Base-by-base conservation (phyloP, 2,888 invertebrate species). In the Lasioglossum calceatum region DNA sequence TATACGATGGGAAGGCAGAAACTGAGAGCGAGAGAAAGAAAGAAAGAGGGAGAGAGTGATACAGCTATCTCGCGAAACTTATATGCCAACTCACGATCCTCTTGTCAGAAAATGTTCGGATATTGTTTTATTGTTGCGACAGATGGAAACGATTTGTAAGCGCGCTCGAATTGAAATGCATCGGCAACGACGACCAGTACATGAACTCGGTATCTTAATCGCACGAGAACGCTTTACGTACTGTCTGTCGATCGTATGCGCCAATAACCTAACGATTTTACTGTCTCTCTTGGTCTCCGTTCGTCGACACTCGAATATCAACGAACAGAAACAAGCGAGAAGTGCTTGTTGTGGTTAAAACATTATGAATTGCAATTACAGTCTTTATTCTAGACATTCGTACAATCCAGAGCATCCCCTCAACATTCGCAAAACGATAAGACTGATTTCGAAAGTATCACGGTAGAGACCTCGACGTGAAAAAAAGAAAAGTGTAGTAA, bases 111-210 rank as follows among this genome's bases (percentile, higher is more conserved):
- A 67, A 44, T 36, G 74, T 42, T 79, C 79, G 73, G 47, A 79
- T 79, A 79, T 74, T 64, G 79, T 79, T 79, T 79, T 74, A 79
- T 79, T 74, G 32, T 36, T 70, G 77, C 67, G 39, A 44, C 23
- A n/a, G 42, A 36, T 27, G 70, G 36, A 50, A 70, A 77, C 67
- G 77, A 47, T 77, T 77, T 70, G 77, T 77, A 44, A 67, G 54
- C 54, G 64, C 42, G 42, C 36, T 77, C 58, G 36, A 64, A 64
- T 61, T 77, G 70, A 70, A 70, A 76, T 61, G 23, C 39, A 77
- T 44, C 42, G 44, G 44, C 42, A 58, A 58, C 75, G 75, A 39
- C 42, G 42, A 61, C 76, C 61, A 58, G 50, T 70, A 70, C 70
- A 50, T 39, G 78, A 78, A 78, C 54, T 39, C 71, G 39, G 54